These are phyloP conservation scores for Harpalus rubripes DNA, from an alignment of 2,888 invertebrate genomes.

Conservation along the genomic window DNA sequence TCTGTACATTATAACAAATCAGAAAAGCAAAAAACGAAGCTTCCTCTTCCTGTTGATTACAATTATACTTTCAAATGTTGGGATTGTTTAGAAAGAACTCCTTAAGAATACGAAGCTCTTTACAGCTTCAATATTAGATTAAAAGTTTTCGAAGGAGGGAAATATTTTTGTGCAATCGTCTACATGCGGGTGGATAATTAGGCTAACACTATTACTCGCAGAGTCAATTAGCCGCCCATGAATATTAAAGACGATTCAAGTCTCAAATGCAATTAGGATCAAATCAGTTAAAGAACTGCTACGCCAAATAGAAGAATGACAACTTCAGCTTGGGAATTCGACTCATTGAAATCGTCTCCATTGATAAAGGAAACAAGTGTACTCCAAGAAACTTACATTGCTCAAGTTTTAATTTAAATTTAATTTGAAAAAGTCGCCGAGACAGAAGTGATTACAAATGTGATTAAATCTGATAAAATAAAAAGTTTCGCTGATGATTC, in stretches of 20 bases:
- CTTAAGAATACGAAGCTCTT: background rate
- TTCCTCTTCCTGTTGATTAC: background rate
- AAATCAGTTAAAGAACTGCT: slow-evolving; percentile 57
- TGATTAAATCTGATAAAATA: slow-evolving; percentile 60
- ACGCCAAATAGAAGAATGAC: slow-evolving; percentile 61
- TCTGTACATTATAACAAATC: too few species aligned
- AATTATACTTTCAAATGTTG: background rate
- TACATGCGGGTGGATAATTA: slow-evolving; percentile 73
- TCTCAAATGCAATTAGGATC: slow-evolving; percentile 66
- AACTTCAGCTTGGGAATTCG: slow-evolving; percentile 62
- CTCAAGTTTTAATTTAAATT: slow-evolving; percentile 54
- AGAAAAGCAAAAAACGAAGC: background rate
- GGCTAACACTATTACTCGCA: slow-evolving; percentile 74
- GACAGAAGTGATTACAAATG: slow-evolving; percentile 66
- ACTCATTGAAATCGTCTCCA: slow-evolving; percentile 61
- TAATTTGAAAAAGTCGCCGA: slow-evolving; percentile 49
- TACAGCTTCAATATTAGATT: slow-evolving; percentile 48
- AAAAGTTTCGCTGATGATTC: slow-evolving; percentile 54
- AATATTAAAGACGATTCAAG: slow-evolving; percentile 74
- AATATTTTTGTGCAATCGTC: slow-evolving; percentile 60
- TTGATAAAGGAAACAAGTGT: slow-evolving; percentile 66
- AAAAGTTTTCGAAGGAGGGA: slow-evolving; percentile 43
- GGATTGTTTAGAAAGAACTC: background rate
- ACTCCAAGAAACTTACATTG: slow-evolving; percentile 58
- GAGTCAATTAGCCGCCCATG: slow-evolving; percentile 76